Evolutionary conservation across 1,140 invertebrate genomes (phyloP), one percentile per base, ranked within the genome.

Genomic region (Drosophila grimshawi): DNA sequence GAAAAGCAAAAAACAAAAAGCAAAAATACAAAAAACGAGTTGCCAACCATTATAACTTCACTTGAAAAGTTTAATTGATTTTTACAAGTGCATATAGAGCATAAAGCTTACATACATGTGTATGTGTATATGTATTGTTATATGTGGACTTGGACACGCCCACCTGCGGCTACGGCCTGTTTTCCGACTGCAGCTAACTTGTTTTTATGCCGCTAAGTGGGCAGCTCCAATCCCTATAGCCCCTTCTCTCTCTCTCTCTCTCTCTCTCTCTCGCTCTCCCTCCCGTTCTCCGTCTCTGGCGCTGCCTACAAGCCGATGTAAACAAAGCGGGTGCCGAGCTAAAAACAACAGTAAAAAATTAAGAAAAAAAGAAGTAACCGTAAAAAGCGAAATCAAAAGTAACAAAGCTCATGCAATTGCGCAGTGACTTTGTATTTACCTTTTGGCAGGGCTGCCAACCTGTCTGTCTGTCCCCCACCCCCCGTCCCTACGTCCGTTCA

Each of bases 41-140:
- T 80, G 78, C 69, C 80, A 81, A 68, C 85, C 80, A 88, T 85
- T 89, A 89, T 85, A 88, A 88, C 80, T 85, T 89, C 85, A 89
- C 85, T 88, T 88, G 85, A 88, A 88, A 88, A 88, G 86, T 89
- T 85, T 88, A 88, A 89, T 88, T 88, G 85, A 88, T 88, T 88
- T 88, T 89, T 89, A 89, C 80, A 88, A 83, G 85, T 80, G 80
- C 78, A 76, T 75, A 66, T 57, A 74, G 65, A 68, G 65, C 57
- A 63, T 72, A 76, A 60, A 57, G 66, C 52, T 53, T 32, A 69
- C 32, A 61, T 33, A 57, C 45, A 72, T 35, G 56, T 49, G 56
- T 46, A 48, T 10, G 61, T 65, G 39, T 49, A 51, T 69, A 66
- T 55, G 55, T 51, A 10, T 37, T 61, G 51, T 29, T 27, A 19